A percentile compares a stretch with the other conserved stretches of the same genome.
phyloP scores from a whole-genome alignment of 2,113 vertebrate species.

The Eurypyga helias region DNA sequence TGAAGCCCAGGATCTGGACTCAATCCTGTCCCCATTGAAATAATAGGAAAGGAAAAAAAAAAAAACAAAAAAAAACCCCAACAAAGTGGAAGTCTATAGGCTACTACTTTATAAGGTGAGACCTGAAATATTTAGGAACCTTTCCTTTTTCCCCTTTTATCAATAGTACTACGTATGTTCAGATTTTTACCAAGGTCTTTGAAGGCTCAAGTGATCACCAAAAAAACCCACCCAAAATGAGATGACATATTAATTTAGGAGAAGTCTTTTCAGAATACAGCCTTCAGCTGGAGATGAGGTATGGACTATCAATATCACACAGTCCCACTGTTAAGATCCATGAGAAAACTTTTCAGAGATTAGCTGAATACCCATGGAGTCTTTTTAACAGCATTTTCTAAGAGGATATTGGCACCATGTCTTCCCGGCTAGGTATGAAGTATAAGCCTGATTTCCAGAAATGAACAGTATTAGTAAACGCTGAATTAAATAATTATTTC shows the following conservation, averaged over 20 bases:
- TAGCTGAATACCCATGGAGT: neutral
- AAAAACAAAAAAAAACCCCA: accelerated
- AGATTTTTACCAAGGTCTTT: neutral
- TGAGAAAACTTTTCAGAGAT: neutral
- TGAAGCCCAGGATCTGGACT: neutral
- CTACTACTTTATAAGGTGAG: neutral
- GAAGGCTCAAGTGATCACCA: neutral
- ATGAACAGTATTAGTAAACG: neutral
- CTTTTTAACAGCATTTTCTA: neutral
- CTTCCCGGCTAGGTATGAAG: neutral
- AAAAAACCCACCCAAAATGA: neutral
- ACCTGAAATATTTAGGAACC: neutral
- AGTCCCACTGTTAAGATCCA: neutral
- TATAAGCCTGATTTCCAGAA: neutral
- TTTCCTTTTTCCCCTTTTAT: neutral
- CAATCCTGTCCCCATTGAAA: neutral
- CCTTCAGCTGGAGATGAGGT: neutral
- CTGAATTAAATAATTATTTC: neutral
- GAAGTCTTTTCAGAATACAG: neutral
- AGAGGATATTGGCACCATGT: neutral
- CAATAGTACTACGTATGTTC: accelerated
- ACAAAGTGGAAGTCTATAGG: neutral
- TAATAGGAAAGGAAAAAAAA: no score
- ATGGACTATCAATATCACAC: neutral
- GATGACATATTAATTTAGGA: neutral